These are phyloP conservation scores for Epirrhoe alternata DNA, from an alignment of 2,888 invertebrate species.

Conservation along the genomic window DNA sequence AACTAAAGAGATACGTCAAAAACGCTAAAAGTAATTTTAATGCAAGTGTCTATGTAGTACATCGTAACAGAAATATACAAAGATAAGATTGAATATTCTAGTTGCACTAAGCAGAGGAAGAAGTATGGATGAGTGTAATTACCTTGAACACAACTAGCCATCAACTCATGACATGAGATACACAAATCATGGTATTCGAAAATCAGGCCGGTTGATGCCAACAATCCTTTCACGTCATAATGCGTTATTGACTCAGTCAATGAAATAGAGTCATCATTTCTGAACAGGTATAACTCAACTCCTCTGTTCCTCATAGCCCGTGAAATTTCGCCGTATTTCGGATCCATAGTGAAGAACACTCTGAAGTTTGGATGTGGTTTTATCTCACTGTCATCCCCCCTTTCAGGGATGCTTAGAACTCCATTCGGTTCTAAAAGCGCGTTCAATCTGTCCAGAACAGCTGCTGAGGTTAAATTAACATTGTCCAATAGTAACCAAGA, in stretches of 20 bases:
- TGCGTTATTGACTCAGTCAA: constrained; percentile 69
- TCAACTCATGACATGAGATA: constrained; percentile 69
- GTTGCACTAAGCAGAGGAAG: neutral
- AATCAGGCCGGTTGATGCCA: constrained; percentile 73
- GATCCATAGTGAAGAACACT: constrained; percentile 97
- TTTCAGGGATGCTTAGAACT: constrained; percentile 94
- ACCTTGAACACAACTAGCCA: constrained; percentile 80
- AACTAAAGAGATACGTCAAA: no score
- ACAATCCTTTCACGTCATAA: constrained; percentile 74
- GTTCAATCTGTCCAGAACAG: constrained; percentile 98
- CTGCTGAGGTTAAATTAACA: constrained; percentile 97
- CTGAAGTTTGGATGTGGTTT: constrained; percentile 96
- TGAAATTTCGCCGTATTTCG: constrained; percentile 97
- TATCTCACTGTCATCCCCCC: constrained; percentile 93
- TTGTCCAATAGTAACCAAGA: constrained; percentile 95
- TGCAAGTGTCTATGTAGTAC: no score
- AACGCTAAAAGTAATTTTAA: no score
- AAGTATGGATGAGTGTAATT: constrained; percentile 9
- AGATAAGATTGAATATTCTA: no score
- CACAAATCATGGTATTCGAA: constrained; percentile 66
- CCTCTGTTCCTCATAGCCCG: constrained; percentile 99
- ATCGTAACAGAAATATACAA: no score
- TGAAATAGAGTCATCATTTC: constrained; percentile 63
- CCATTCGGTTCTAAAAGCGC: constrained; percentile 97
- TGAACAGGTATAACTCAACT: constrained; percentile 90